These are phyloP conservation scores for Siniperca knerii DNA, from an alignment of 2,113 vertebrate genomes.

Conservation along the genomic window DNA sequence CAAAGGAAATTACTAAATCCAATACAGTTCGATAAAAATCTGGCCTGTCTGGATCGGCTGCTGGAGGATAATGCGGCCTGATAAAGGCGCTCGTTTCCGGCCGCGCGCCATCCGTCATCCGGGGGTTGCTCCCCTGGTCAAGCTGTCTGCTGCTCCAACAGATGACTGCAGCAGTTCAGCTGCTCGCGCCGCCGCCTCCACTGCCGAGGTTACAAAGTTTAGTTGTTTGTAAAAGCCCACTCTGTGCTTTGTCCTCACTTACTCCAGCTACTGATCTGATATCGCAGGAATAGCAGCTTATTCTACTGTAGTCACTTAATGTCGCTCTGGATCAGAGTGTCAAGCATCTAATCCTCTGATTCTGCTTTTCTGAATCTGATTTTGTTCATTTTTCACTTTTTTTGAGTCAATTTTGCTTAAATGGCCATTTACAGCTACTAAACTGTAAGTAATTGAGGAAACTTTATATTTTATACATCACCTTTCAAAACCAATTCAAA, in stretches of 20 bases:
- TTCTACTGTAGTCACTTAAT: background rate
- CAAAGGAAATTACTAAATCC: conserved; percentile 85
- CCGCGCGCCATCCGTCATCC: conserved; percentile 72
- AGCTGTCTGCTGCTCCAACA: conserved; percentile 60
- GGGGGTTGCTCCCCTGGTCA: conserved; percentile 63
- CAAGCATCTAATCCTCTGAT: background rate
- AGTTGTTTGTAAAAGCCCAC: conserved; percentile 8
- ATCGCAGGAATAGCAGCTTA: background rate
- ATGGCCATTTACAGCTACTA: background rate
- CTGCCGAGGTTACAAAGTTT: conserved; percentile 24
- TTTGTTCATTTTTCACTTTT: background rate
- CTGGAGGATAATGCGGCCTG: conserved; percentile 74
- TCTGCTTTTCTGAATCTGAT: background rate
- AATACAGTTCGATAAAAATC: conserved; percentile 83
- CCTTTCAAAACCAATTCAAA: too few species aligned
- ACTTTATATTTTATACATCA: too few species aligned
- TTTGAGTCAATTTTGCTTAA: background rate
- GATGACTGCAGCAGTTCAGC: conserved; percentile 46
- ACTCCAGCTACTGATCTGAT: background rate
- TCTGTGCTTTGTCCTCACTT: background rate
- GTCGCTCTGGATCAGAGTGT: too few species aligned
- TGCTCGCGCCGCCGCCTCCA: background rate
- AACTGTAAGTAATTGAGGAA: too few species aligned
- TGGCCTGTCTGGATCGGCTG: conserved; percentile 67
- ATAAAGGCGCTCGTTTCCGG: conserved; percentile 82